These are phyloP conservation scores for Polymixis lichenea DNA, from an alignment of 2,888 invertebrate species.

Conservation along the genomic window DNA sequence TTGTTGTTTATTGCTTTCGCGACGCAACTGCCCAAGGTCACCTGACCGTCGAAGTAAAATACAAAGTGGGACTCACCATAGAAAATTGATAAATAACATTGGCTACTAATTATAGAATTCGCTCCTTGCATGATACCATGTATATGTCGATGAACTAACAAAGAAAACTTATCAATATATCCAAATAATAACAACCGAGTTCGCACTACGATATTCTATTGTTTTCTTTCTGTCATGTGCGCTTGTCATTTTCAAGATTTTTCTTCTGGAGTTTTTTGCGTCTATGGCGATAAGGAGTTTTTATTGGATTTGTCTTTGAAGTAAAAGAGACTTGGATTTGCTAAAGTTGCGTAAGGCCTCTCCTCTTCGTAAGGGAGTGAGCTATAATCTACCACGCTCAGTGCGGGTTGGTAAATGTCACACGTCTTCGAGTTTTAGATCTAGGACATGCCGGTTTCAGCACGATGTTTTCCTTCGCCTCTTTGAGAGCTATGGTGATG, in stretches of 20 bases:
- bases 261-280: slow-evolving; percentile 36
- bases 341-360: neutral
- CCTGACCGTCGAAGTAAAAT: neutral
- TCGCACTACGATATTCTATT: slow-evolving; percentile 63
- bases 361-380: too few relatives aligned
- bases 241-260: slow-evolving; percentile 61
- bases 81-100: slow-evolving; percentile 86
- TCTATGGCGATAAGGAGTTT: slow-evolving; percentile 32
- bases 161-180: slow-evolving; percentile 69
- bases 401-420: too few relatives aligned
- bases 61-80: slow-evolving; percentile 78
- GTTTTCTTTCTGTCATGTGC: slow-evolving; percentile 58
- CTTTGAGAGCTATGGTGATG: too few relatives aligned
- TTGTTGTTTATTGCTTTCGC: too few relatives aligned
- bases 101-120: slow-evolving; percentile 75
- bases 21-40: too few relatives aligned
- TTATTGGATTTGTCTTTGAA: slow-evolving; percentile 1
- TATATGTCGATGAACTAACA: slow-evolving; percentile 74
- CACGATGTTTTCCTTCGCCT: too few relatives aligned
- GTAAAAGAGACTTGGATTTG: neutral
- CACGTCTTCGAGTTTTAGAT: too few relatives aligned
- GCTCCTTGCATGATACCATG: slow-evolving; percentile 78
- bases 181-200: slow-evolving; percentile 46
- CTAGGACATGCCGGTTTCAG: too few relatives aligned
- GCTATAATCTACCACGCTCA: too few relatives aligned